Conservation (phyloP, 2,797 vertebrate genomes). For the Euthynnus affinis region DNA sequence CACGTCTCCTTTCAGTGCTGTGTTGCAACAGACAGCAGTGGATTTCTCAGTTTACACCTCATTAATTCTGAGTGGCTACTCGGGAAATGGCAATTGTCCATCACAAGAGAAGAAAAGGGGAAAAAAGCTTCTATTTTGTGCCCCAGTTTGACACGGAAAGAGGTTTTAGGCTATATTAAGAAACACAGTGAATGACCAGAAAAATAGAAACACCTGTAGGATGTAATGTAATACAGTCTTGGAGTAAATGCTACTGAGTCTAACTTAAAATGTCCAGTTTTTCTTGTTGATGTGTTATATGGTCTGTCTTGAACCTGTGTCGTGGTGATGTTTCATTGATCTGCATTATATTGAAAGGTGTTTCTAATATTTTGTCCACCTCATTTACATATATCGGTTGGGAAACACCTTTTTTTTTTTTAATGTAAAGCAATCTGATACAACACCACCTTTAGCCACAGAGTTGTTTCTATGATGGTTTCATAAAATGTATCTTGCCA, state of each 20-base stretch:
- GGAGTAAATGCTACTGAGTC: not conserved
- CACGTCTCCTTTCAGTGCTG: constrained; percentile 21
- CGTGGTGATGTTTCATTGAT: not conserved
- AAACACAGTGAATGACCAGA: not conserved
- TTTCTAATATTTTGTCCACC: constrained; percentile 3
- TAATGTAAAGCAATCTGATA: too few species aligned
- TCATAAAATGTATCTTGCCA: too few species aligned
- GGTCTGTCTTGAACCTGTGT: not conserved
- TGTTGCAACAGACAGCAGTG: constrained; percentile 35
- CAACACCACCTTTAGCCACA: too few species aligned
- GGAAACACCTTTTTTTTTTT: too few species aligned
- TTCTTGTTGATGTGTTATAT: not conserved
- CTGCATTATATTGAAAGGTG: not conserved
- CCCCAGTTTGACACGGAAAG: constrained; percentile 10
- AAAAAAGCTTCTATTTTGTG: constrained; percentile 11
- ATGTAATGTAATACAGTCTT: too few species aligned
- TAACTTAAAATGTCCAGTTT: not conserved
- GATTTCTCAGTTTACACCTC: constrained; percentile 49
- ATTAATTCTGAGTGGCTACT: constrained; percentile 49
- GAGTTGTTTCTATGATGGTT: too few species aligned
- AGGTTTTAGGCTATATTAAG: not conserved
- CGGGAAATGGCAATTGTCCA: constrained; percentile 39
- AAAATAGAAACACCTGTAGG: not conserved
- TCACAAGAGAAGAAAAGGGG: constrained; percentile 9
- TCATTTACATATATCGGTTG: not conserved